Evolutionary conservation across 2,888 invertebrate species (phyloP), one percentile per base, ranked within the genome.

Genomic region (Onthophagus sagittarius): DNA sequence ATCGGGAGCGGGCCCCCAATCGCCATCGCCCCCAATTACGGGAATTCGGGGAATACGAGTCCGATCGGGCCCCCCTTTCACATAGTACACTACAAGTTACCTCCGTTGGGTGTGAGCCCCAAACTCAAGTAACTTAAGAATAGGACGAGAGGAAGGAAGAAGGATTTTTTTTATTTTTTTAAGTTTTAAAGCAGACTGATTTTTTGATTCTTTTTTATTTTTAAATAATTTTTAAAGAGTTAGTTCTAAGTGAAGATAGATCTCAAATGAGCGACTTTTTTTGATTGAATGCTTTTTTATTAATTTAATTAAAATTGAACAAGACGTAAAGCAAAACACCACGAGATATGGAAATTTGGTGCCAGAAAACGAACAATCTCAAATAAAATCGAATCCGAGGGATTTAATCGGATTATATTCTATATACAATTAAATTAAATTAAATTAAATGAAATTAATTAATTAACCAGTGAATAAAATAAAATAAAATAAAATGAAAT

Each of bases 31-130:
- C 83, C 85, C 78, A 86, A 84, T 73, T 82, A 86, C 62, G 85
- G 89, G 76, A 67, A 23, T 3, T 23, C 31, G 5, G 83, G 85
- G 5, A 83, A 84, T 76, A 84, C 86, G 73, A 92, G 92, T 80
- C 93, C 93, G 0, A 90, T 91, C 6, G 89, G 90, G 78, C 91
- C 92, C n/a, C 89, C 90, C 73, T 93, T 89, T 84, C 92, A 93
- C 86, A 91, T 93, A 89, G 92, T 92, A 81, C 92, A 92, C 83
- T 93, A 90, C 85, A 92, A 92, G 81, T 86, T 93, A 78, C 92
- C 92, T 11, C 89, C 91, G 78, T 86, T 89, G 84, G 84, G 89
- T n/a, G 84, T 89, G 6, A 87, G 88, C 0, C 67, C 67, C 0
- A 81, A 86, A 79, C 81, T 85, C 70, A 86, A 86, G 79, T 86